Evolutionary conservation across 1,140 invertebrate genomes (phyloP).

Genomic region (Pomacea maculata): DNA sequence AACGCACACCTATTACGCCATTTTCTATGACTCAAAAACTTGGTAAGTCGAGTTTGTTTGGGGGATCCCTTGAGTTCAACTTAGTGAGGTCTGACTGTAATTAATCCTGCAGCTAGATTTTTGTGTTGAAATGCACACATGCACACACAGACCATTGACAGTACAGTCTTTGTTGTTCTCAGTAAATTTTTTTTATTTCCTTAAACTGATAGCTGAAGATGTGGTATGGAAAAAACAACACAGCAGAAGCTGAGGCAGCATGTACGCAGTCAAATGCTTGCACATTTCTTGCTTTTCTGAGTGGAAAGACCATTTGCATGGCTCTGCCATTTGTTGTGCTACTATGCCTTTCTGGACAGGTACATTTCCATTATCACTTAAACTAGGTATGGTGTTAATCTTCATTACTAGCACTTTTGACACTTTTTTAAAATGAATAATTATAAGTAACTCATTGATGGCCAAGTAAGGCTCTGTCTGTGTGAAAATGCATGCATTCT

Average conservation of each 20-base stretch:
- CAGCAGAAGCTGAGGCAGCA: background rate
- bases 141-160: too few relatives aligned
- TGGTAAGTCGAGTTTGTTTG: too few relatives aligned
- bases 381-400: too few relatives aligned
- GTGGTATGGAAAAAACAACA: background rate
- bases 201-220: background rate
- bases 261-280: background rate
- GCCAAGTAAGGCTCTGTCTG: background rate
- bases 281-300: conserved; percentile 1
- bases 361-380: background rate
- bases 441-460: background rate
- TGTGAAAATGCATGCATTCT: background rate
- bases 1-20: too few relatives aligned
- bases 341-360: conserved; percentile 27
- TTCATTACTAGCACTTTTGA: too few relatives aligned
- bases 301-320: background rate
- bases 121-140: too few relatives aligned
- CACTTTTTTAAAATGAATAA: too few relatives aligned
- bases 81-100: too few relatives aligned
- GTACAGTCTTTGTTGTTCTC: background rate
- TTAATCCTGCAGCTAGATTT: too few relatives aligned
- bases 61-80: too few relatives aligned
- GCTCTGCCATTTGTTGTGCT: conserved; percentile 22
- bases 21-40: too few relatives aligned
- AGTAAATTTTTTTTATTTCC: background rate